Conservation (phyloP, 2,888 invertebrate genomes). For the Spicauda simplicius region DNA sequence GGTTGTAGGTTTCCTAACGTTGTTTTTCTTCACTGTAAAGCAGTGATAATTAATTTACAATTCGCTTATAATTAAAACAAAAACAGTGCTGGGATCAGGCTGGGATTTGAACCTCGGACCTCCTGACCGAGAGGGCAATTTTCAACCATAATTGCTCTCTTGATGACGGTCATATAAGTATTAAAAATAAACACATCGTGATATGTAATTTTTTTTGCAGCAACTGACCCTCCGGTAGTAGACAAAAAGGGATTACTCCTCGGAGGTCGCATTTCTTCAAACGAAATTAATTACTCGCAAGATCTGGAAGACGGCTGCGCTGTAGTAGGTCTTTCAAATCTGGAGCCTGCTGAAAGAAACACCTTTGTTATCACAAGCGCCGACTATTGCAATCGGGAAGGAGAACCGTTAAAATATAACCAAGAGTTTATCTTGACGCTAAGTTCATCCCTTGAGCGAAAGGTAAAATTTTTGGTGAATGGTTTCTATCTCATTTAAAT, state of each 20-base stretch:
- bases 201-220: slow-evolving; percentile 51
- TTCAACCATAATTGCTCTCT: no score
- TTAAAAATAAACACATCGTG: no score
- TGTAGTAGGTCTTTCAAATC: slow-evolving; percentile 54
- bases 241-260: slow-evolving; percentile 65
- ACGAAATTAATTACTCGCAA: slow-evolving; percentile 70
- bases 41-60: no score
- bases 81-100: no score
- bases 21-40: no score
- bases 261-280: slow-evolving; percentile 69
- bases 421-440: slow-evolving; percentile 74
- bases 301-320: slow-evolving; percentile 70
- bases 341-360: slow-evolving; percentile 56
- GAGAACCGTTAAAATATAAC: slow-evolving; percentile 70
- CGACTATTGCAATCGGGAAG: slow-evolving; percentile 71
- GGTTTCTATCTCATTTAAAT: no score
- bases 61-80: no score
- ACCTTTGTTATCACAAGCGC: slow-evolving; percentile 71
- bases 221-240: slow-evolving; percentile 62
- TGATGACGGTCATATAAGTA: no score
- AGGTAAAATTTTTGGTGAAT: slow-evolving; percentile 47
- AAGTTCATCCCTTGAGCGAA: slow-evolving; percentile 62
- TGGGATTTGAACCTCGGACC: no score
- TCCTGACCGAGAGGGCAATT: no score
- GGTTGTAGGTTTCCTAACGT: no score